Base-by-base conservation (phyloP, 2,797 vertebrate species). In the Silurus aristotelis region DNA sequence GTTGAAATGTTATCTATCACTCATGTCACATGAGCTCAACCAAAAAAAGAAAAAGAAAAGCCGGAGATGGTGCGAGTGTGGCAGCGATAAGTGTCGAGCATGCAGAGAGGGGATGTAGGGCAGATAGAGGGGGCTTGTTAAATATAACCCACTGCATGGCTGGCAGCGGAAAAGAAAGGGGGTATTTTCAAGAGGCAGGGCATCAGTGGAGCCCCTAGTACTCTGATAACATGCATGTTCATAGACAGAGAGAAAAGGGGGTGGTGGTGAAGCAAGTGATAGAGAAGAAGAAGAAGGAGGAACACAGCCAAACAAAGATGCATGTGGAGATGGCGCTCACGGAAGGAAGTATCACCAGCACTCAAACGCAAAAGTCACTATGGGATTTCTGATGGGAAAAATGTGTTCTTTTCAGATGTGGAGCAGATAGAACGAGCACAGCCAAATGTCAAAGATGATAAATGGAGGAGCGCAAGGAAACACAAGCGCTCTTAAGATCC, bases 371-470 rank as follows among this genome's bases (percentile, higher is more conserved):
- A 93, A 94, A 95, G 93, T 94, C 94, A 95, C 94, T 92, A 92
- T 91, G 87, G 93, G 93, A 93, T 94, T 95, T 95, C 90, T 95
- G 94, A 95, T 94, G 94, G 95, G 94, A 93, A 95, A 95, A 95
- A 95, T 94, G 93, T 94, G 94, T 93, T 94, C 93, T 93, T 92
- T 93, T 94, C 94, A 95, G 95, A 95, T 95, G 94, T 94, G 93
- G 93, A 92, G 89, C 92, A 92, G 94, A 95, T 95, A 94, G 83
- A 88, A 89, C 87, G 91, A 93, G 93, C 93, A 93, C 92, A 94
- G 94, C 92, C 94, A 95, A 95, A 95, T 95, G 95, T 95, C 94
- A 95, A 84, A 91, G 91, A 94, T 94, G 94, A 95, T 95, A 95
- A 95, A 95, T 94, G 94, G 92, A 92, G 92, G 91, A 92, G 92